Percentiles rank a stretch among this genome's conserved stretches.
phyloP scores from a whole-genome alignment of 2,888 invertebrate genomes.

The Sinopyrophorus schimmeli region DNA sequence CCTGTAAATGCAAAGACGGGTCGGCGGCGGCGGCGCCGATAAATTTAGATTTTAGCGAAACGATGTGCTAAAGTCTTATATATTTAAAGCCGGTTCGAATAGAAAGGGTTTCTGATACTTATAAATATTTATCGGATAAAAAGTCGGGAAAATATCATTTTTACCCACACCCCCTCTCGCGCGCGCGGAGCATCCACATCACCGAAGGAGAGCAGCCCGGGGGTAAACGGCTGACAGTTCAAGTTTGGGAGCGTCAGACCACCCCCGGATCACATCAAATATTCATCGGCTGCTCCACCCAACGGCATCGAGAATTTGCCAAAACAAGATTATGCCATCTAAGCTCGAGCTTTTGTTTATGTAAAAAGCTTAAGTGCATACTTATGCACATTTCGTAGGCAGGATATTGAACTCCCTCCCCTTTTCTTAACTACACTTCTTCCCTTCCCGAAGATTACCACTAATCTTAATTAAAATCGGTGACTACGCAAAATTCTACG shows the following conservation, averaged over 20 bases:
- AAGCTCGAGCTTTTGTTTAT: conserved; percentile 29
- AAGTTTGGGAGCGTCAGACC: conserved; percentile 22
- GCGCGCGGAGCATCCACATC: conserved; percentile 16
- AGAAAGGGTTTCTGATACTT: conserved; percentile 12
- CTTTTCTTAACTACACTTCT: too few species aligned
- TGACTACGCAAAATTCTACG: too few species aligned
- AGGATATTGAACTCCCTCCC: conserved; percentile 13
- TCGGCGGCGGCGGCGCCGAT: too few species aligned
- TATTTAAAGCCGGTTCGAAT: too few species aligned
- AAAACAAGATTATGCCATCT: conserved; percentile 37
- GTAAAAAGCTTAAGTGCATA: conserved; percentile 25
- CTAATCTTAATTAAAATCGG: too few species aligned
- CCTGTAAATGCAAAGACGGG: too few species aligned
- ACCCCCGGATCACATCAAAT: conserved; percentile 37
- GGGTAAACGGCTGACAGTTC: conserved; percentile 26
- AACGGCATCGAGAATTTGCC: conserved; percentile 30
- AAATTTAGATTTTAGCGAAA: too few species aligned
- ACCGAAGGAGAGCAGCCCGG: conserved; percentile 6
- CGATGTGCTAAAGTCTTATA: too few species aligned
- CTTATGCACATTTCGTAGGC: conserved; percentile 22
- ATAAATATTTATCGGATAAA: conserved; percentile 21
- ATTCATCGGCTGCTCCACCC: conserved; percentile 36
- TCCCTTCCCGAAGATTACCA: too few species aligned
- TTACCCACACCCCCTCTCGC: conserved; percentile 12
- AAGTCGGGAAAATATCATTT: conserved; percentile 20